Evolutionary conservation across 2,113 vertebrate genomes (phyloP).

Genomic region (Monarcha castaneiventris): DNA sequence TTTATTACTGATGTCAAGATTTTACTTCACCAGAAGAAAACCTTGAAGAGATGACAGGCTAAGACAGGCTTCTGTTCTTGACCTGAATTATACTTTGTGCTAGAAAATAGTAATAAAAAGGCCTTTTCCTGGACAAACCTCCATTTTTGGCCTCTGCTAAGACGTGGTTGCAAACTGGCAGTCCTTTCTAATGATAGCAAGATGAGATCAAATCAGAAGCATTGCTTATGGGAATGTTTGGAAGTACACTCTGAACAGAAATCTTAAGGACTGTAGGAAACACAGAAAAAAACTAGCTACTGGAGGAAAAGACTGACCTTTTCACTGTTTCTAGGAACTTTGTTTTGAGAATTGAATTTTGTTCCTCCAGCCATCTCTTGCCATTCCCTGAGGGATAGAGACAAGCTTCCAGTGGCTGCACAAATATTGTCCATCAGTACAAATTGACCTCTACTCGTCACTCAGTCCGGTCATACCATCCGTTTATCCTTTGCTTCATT

Average conservation of each 20-base stretch:
- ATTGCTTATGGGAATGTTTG: background rate
- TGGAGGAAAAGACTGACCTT: background rate
- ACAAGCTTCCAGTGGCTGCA: background rate
- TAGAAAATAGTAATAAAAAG: background rate
- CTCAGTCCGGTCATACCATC: background rate
- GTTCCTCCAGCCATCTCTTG: background rate
- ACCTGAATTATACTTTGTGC: background rate
- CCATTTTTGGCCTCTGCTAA: background rate
- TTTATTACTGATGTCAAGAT: background rate
- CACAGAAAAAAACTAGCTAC: background rate
- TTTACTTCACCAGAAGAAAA: background rate
- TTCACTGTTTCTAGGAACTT: background rate
- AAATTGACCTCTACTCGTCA: background rate
- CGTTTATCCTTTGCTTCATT: background rate
- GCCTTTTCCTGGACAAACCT: background rate
- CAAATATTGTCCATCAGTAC: background rate
- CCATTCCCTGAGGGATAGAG: background rate
- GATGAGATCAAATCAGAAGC: background rate
- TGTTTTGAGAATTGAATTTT: background rate
- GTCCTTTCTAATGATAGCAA: background rate
- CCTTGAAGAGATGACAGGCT: background rate
- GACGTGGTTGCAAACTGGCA: background rate
- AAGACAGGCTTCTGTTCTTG: background rate
- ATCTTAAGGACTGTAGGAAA: background rate
- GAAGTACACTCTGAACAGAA: background rate